Conservation (phyloP, 2,113 vertebrate species). For the Psittacara wagleri region DNA sequence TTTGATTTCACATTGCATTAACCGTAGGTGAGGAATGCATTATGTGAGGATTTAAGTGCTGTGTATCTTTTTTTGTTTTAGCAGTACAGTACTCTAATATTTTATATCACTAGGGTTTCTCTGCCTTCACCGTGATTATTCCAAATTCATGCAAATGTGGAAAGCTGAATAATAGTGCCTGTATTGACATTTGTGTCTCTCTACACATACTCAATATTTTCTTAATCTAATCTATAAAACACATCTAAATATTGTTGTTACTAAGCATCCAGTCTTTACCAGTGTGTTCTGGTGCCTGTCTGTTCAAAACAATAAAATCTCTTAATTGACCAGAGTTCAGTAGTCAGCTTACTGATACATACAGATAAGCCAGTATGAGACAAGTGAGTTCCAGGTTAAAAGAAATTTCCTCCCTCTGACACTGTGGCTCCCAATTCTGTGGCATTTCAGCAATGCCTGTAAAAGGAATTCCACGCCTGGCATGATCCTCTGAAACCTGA, state of each 20-base stretch:
- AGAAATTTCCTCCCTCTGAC: not conserved
- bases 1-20: conserved; percentile 34
- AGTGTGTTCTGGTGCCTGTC: not conserved
- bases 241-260: not conserved
- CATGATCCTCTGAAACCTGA: not conserved
- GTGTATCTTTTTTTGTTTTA: not conserved
- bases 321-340: not conserved
- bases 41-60: conserved; percentile 4
- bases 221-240: not conserved
- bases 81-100: not conserved
- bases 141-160: not conserved
- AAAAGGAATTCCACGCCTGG: not conserved
- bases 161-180: not conserved
- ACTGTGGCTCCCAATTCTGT: not conserved
- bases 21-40: conserved; percentile 4
- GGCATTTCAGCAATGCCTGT: not conserved
- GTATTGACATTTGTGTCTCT: not conserved
- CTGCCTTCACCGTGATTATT: not conserved
- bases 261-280: not conserved
- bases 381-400: not conserved
- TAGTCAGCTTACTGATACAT: not conserved
- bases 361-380: not conserved
- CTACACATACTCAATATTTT: not conserved
- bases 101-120: not conserved
- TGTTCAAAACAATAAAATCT: not conserved